phyloP scores from a whole-genome alignment of 2,888 invertebrate species.

The Podabrus alpinus region DNA sequence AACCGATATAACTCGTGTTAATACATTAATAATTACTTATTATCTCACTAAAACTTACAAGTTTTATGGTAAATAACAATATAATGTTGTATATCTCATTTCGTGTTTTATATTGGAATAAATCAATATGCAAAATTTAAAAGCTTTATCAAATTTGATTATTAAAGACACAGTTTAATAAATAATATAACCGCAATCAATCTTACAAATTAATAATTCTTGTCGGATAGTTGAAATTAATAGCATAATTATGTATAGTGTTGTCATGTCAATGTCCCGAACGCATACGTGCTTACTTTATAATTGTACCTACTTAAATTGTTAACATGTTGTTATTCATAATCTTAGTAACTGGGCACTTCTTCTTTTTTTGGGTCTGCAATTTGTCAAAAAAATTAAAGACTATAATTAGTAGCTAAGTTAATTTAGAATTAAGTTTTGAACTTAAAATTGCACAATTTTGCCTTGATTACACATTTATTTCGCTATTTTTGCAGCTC shows the following conservation, averaged over 20 bases:
- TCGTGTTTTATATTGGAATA: not conserved
- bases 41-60: not conserved
- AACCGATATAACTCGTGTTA: not conserved
- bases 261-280: slow-evolving; percentile 20
- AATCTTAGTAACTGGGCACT: no score
- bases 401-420: not conserved
- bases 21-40: not conserved
- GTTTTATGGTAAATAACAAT: not conserved
- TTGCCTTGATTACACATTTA: no score
- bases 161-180: not conserved
- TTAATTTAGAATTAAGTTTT: no score
- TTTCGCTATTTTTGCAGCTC: no score
- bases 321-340: not conserved
- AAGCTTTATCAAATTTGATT: not conserved
- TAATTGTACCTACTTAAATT: not conserved
- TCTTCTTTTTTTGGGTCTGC: not conserved
- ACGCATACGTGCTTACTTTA: slow-evolving; percentile 5
- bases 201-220: not conserved
- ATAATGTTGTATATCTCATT: not conserved
- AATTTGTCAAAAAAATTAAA: not conserved
- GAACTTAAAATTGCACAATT: no score
- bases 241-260: slow-evolving; percentile 29
- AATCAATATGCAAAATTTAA: not conserved
- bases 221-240: slow-evolving; percentile 23
- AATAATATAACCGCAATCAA: not conserved